These are phyloP conservation scores for Stictonetta naevosa DNA, from an alignment of 2,113 vertebrate species.

Conservation along the genomic window DNA sequence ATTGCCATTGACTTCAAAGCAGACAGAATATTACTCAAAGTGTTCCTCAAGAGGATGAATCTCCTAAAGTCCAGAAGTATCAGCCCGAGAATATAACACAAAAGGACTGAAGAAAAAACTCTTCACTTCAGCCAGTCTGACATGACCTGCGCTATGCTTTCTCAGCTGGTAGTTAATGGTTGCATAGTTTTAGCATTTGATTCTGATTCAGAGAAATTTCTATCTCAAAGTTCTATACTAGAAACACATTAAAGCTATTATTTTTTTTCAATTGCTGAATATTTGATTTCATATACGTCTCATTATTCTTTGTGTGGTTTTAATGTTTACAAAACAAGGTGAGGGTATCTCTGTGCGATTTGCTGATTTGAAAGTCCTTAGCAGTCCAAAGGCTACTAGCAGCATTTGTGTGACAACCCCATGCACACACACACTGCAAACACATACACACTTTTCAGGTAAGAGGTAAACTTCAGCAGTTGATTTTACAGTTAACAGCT, in stretches of 20 bases:
- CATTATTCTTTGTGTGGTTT: background rate
- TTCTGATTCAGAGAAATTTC: background rate
- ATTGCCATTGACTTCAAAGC: background rate
- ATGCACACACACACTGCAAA: accelerated
- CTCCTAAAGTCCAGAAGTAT: background rate
- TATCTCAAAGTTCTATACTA: background rate
- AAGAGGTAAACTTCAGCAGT: background rate
- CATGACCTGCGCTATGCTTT: accelerated
- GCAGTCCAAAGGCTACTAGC: background rate
- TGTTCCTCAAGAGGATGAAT: background rate
- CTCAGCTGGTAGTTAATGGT: background rate
- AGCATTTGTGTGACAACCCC: background rate
- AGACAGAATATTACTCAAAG: background rate
- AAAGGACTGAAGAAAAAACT: background rate
- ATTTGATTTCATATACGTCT: background rate
- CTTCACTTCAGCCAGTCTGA: background rate
- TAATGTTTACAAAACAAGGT: background rate
- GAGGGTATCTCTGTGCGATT: background rate
- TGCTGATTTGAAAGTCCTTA: background rate
- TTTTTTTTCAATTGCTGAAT: background rate
- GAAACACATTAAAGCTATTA: background rate
- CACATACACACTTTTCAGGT: background rate
- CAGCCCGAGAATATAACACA: background rate
- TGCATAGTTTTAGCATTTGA: background rate
- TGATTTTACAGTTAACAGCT: background rate